Conservation (phyloP, 2,113 vertebrate genomes). For the Sinocyclocheilus maitianheensis region DNA sequence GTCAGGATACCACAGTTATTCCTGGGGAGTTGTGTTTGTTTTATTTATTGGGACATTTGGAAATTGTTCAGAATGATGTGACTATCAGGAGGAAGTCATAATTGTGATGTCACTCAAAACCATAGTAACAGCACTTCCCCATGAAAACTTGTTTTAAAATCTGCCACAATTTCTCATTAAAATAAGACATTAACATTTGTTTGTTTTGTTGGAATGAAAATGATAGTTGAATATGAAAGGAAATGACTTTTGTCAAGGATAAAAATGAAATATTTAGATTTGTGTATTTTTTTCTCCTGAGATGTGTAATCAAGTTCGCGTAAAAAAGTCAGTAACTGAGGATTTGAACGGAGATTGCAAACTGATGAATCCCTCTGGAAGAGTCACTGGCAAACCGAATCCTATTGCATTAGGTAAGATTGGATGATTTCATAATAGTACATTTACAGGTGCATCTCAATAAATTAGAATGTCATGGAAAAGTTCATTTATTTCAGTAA, state of each 20-base stretch:
- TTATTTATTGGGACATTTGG: background rate
- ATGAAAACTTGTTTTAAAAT: background rate
- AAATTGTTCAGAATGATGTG: background rate
- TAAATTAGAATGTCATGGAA: no score
- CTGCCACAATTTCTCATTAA: background rate
- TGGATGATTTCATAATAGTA: background rate
- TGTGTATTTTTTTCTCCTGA: slow-evolving; percentile 14
- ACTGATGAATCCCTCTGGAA: background rate
- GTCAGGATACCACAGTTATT: background rate
- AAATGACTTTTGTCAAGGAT: background rate
- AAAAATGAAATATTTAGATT: background rate
- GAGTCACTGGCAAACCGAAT: background rate
- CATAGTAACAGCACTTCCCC: background rate
- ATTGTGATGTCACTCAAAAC: background rate
- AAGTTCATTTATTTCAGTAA: no score
- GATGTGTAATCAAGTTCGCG: slow-evolving; percentile 58
- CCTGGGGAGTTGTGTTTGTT: background rate
- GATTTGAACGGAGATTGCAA: slow-evolving; percentile 56
- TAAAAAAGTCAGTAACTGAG: slow-evolving; percentile 25
- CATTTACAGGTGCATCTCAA: no score
- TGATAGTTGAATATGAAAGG: background rate
- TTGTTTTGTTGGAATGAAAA: background rate
- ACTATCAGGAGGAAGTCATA: slow-evolving; percentile 3
- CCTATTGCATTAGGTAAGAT: slow-evolving; percentile 52
- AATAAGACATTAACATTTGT: background rate